A percentile compares a stretch with the other conserved stretches of the same genome.
Evolutionary conservation across 2,797 vertebrate genomes (phyloP).

Genomic region (Oreonectes daqikongensis): DNA sequence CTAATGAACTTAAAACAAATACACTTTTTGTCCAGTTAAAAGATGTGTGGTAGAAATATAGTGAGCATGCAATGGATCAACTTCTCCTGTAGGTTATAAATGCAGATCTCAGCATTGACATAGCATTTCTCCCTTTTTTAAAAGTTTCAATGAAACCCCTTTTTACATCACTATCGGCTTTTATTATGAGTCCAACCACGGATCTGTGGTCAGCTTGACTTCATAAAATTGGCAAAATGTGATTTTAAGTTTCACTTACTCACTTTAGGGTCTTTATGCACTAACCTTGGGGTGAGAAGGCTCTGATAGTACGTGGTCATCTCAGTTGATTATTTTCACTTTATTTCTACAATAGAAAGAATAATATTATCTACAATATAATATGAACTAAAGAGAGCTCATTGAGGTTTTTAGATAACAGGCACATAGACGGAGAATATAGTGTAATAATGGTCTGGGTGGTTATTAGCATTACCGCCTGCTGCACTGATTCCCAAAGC

Average conservation of each 20-base stretch:
- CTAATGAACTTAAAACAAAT: background rate
- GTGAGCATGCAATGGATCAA: background rate
- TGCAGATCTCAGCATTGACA: background rate
- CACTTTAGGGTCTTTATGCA: too few relatives aligned
- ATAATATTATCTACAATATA: too few relatives aligned
- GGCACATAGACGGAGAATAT: background rate
- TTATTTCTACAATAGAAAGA: too few relatives aligned
- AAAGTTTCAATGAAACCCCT: background rate
- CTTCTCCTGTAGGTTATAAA: background rate
- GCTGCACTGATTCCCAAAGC: slow-evolving; percentile 25
- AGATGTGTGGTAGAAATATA: background rate
- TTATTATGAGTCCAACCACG: background rate
- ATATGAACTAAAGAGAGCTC: slow-evolving; percentile 3
- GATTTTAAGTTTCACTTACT: too few relatives aligned
- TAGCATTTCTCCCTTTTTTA: background rate
- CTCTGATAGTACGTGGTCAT: too few relatives aligned
- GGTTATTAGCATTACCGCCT: slow-evolving; percentile 20
- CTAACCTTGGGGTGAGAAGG: too few relatives aligned
- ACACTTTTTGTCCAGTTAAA: background rate
- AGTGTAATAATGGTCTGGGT: slow-evolving; percentile 1
- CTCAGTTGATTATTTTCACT: too few relatives aligned
- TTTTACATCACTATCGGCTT: background rate
- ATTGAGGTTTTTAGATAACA: slow-evolving; percentile 29
- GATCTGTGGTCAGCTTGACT: background rate
- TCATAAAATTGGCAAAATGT: background rate